phyloP scores from a whole-genome alignment of 2,888 invertebrate species.

The Celastrina argiolus region DNA sequence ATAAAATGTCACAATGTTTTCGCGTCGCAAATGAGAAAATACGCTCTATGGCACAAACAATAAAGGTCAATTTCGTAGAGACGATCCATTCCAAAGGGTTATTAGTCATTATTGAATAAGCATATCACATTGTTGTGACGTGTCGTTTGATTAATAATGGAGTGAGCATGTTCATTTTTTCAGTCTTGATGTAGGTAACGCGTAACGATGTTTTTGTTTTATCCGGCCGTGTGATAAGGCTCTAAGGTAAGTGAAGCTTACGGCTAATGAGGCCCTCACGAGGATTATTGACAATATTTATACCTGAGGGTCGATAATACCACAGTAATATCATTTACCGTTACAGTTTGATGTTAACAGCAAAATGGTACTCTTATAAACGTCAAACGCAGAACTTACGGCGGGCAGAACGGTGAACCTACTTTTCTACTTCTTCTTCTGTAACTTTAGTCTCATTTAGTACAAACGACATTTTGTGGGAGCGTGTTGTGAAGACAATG shows the following conservation, averaged over 20 bases:
- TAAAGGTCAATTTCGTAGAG: not conserved
- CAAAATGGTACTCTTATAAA: no score
- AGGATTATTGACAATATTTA: not conserved
- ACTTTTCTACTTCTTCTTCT: no score
- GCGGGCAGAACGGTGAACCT: no score
- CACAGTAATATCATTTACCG: no score
- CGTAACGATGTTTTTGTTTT: conserved; percentile 50
- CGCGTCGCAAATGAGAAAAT: not conserved
- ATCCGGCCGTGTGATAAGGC: not conserved
- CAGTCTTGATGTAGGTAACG: conserved; percentile 53
- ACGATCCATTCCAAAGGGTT: conserved; percentile 39
- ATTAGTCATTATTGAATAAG: conserved; percentile 71
- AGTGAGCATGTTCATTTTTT: conserved; percentile 62
- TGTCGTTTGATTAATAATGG: conserved; percentile 75
- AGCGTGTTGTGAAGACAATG: no score
- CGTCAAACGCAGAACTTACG: no score
- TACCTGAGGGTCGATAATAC: no score
- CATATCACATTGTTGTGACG: conserved; percentile 76
- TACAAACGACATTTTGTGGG: no score
- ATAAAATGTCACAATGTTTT: conserved; percentile 5
- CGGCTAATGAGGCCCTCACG: not conserved
- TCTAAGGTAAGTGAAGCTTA: not conserved
- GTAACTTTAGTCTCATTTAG: no score
- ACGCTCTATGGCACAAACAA: not conserved
- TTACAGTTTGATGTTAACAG: no score